Base-by-base conservation (phyloP, 1,140 invertebrate species). In the Calephelis nemesis region DNA sequence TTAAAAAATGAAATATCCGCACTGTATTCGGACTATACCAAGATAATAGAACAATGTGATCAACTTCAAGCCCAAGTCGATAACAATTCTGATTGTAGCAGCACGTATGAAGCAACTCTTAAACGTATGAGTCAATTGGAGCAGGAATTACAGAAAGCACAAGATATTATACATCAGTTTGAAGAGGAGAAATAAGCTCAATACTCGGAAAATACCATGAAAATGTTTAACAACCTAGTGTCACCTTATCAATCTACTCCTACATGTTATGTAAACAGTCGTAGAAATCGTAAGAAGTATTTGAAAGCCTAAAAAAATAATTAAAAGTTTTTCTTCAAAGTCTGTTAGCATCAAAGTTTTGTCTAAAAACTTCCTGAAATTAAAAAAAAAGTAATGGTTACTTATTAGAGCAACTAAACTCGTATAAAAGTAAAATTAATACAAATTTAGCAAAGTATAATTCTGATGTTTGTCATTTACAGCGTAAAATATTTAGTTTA, bases 211-310 rank as follows among this genome's bases (percentile, higher is more conserved):
- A 52, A 8, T 8, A 52, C 13, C 19, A 8, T 9, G 0, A 19
- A 19, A 12, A 52, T 52, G 13, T 52, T 52, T 52, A 19, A 9
- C 19, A 7, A 52, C 13, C n/a, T 52, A 52, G 7, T 50, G 30
- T 30, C 30, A 52, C 50, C 50, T 52, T 52, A 15, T 9, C 13
- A 8, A 7, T 52, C 0, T 52, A 52, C 49, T 50, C 5, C 13
- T 12, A 5, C 7, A 13, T 13, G 8, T 13, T 50, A 13, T 7
- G n/a, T 8, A 30, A 30, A 13, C 7, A 49, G 48, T n/a, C 48
- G 48, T n/a, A n/a, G n/a, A 50, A 50, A 50, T 50, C 49, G 49
- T 50, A 50, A 7, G 15, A 50, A 50, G 12, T 50, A 50, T 50
- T 7, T 13, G 8, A 50, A 50, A 50, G 49, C n/a, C n/a, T 8